A percentile compares a stretch with the other conserved stretches of the same genome.
Evolutionary conservation across 23 tunicate species (phyloP).

Genomic region (Corella eumyota): DNA sequence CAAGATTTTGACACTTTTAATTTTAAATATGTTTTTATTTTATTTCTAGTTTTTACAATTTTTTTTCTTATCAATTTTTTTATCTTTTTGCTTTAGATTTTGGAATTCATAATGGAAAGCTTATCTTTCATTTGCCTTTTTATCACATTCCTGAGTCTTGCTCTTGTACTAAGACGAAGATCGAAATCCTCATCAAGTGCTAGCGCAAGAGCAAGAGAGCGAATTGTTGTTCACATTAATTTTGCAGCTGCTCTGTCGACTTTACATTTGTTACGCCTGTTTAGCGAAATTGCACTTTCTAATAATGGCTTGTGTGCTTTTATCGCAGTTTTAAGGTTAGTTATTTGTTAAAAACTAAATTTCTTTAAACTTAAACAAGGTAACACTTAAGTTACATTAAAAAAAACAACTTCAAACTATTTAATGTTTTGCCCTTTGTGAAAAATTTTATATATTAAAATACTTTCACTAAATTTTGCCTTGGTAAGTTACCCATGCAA

Average conservation of each 20-base stretch:
- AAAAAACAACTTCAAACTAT: too few species aligned
- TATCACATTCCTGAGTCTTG: constrained; percentile 27
- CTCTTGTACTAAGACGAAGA: constrained; percentile 36
- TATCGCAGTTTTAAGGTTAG: constrained; percentile 54
- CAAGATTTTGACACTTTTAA: too few species aligned
- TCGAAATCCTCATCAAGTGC: constrained; percentile 39
- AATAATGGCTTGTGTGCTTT: constrained; percentile 14
- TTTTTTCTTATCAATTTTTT: too few species aligned
- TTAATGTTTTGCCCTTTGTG: too few species aligned
- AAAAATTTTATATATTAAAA: too few species aligned
- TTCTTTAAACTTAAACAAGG: neutral
- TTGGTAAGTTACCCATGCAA: too few species aligned
- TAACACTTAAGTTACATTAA: too few species aligned
- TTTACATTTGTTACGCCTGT: constrained; percentile 42
- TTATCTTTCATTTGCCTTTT: constrained; percentile 41
- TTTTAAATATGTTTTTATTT: too few species aligned
- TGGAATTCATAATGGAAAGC: constrained; percentile 70
- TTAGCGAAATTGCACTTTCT: constrained; percentile 33
- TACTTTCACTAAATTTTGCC: too few species aligned
- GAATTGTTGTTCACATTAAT: constrained; percentile 53
- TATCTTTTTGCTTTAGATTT: constrained; percentile 20
- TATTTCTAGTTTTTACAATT: too few species aligned
- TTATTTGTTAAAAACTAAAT: neutral
- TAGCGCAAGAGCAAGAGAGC: constrained; percentile 38
- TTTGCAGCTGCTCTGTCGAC: constrained; percentile 49